phyloP scores from a whole-genome alignment of 2,113 vertebrate genomes.

The Callithrix jacchus region DNA sequence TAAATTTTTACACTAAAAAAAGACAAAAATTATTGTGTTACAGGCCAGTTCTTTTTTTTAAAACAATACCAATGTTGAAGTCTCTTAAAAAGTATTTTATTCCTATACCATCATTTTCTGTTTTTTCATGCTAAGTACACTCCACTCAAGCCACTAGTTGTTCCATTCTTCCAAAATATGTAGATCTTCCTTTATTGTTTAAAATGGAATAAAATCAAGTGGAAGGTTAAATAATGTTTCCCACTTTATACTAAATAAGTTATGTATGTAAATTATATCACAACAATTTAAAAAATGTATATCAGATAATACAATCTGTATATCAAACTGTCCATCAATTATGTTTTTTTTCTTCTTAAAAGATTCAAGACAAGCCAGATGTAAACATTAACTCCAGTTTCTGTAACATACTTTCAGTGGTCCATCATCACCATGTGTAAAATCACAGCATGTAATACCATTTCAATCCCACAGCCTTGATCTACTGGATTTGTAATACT shows the following conservation, averaged over 20 bases:
- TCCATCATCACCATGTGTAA: neutral
- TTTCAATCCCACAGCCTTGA: neutral
- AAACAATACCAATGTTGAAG: neutral
- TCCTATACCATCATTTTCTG: neutral
- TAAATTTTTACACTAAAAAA: conserved; percentile 10
- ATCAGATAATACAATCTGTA: too few relatives aligned
- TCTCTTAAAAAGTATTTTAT: neutral
- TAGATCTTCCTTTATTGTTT: neutral
- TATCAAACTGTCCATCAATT: too few relatives aligned
- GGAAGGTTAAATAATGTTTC: neutral
- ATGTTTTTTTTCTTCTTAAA: neutral
- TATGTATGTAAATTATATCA: too few relatives aligned
- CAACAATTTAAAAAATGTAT: too few relatives aligned
- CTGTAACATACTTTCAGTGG: neutral
- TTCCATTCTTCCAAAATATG: neutral
- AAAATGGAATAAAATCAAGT: neutral
- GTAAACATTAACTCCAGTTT: neutral
- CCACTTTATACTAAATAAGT: neutral
- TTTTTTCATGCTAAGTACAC: neutral
- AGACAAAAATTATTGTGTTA: neutral
- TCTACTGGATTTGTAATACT: neutral
- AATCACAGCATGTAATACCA: neutral
- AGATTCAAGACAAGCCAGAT: neutral
- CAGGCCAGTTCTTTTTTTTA: neutral
- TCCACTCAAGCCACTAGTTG: neutral